Conservation (phyloP, 2,888 invertebrate species). For the Cabera pusaria region DNA sequence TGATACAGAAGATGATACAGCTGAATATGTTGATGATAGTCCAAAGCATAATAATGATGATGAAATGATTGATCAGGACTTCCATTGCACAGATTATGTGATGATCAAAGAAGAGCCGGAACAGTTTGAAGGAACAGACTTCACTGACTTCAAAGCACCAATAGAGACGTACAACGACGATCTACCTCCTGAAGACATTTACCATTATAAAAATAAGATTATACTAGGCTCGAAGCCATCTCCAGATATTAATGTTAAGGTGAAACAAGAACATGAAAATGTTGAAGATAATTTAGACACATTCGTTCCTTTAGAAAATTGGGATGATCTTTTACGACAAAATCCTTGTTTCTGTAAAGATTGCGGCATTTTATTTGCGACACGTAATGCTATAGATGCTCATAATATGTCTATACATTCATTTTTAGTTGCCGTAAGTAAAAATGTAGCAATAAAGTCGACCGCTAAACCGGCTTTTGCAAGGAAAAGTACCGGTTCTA, state of each 20-base stretch:
- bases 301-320: slow-evolving; percentile 44
- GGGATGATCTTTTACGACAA: slow-evolving; percentile 33
- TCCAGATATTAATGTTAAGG: background rate
- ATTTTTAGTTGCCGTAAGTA: slow-evolving; percentile 39
- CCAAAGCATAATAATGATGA: slow-evolving; percentile 4
- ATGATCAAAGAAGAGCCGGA: slow-evolving; percentile 26
- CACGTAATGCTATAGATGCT: slow-evolving; percentile 47
- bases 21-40: no score
- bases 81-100: slow-evolving; percentile 2
- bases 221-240: slow-evolving; percentile 41
- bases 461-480: slow-evolving; percentile 21
- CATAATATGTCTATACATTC: slow-evolving; percentile 57
- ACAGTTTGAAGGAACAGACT: slow-evolving; percentile 9
- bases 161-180: slow-evolving; percentile 4
- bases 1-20: no score
- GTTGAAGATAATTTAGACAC: slow-evolving; percentile 20
- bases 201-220: slow-evolving; percentile 33
- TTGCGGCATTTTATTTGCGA: slow-evolving; percentile 52
- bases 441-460: slow-evolving; percentile 34
- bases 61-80: slow-evolving; percentile 3
- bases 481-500: slow-evolving; percentile 6
- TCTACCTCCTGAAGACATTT: slow-evolving; percentile 17
- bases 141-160: slow-evolving; percentile 12
- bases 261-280: background rate
- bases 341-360: slow-evolving; percentile 44